phyloP scores from a whole-genome alignment of 2,888 invertebrate species.

The Drosophila formosana region DNA sequence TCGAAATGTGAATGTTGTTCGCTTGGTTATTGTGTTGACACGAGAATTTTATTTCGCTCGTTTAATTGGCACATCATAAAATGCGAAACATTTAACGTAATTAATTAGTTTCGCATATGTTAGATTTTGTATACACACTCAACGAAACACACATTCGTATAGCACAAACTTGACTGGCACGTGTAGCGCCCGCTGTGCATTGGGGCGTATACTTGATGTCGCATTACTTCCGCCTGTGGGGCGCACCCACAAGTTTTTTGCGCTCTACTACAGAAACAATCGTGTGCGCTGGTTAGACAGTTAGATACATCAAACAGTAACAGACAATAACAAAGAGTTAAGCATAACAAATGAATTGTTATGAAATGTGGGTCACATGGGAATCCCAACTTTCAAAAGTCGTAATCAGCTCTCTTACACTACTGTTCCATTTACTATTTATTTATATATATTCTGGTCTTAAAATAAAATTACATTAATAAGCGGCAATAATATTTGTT shows the following conservation, averaged over 20 bases:
- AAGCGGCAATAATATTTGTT: conserved; percentile 2
- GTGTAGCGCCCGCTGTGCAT: conserved; percentile 49
- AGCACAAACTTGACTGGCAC: conserved; percentile 39
- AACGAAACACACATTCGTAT: not conserved
- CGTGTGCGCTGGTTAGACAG: conserved; percentile 7
- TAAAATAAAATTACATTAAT: conserved; percentile 4
- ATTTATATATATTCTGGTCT: not conserved
- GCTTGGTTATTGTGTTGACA: conserved; percentile 22
- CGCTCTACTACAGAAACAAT: conserved; percentile 12
- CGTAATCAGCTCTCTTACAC: not conserved
- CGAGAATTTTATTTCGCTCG: conserved; percentile 48
- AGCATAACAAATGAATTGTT: not conserved
- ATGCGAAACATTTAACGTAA: conserved; percentile 55
- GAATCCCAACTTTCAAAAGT: not conserved
- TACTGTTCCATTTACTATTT: not conserved
- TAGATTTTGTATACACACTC: conserved; percentile 6
- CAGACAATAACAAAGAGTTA: conserved; percentile 6
- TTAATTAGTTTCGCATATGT: conserved; percentile 56
- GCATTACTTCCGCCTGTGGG: conserved; percentile 48
- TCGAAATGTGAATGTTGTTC: conserved; percentile 8
- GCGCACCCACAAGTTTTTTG: conserved; percentile 43
- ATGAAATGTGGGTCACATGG: conserved; percentile 3
- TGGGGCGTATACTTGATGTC: conserved; percentile 54
- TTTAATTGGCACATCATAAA: conserved; percentile 72
- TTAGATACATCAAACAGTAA: conserved; percentile 12